Evolutionary conservation across 2,797 vertebrate genomes (phyloP).

Genomic region (Intellagama lesueurii): DNA sequence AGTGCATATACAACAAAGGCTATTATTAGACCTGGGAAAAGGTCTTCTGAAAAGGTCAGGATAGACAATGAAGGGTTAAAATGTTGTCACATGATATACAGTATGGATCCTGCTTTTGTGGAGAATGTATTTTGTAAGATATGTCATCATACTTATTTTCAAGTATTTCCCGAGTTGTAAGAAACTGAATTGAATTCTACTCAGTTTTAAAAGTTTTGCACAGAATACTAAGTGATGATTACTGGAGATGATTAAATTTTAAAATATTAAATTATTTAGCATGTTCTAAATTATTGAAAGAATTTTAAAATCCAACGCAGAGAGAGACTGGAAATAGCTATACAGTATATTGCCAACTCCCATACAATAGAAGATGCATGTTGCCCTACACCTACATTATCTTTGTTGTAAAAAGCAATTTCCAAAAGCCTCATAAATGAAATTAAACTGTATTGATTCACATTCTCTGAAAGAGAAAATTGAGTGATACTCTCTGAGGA

Average conservation of each 20-base stretch:
- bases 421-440: constrained; percentile 70
- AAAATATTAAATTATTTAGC: constrained; percentile 83
- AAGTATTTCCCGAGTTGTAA: constrained; percentile 62
- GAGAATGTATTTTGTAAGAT: constrained; percentile 25
- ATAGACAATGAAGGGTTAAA: constrained; percentile 62
- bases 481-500: constrained; percentile 56
- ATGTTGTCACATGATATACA: constrained; percentile 51
- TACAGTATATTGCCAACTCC: constrained; percentile 44
- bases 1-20: neutral
- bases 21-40: constrained; percentile 63
- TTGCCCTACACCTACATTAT: constrained; percentile 44
- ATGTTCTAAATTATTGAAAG: constrained; percentile 80
- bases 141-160: constrained; percentile 56
- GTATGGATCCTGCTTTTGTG: neutral
- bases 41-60: constrained; percentile 52
- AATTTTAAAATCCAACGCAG: constrained; percentile 75
- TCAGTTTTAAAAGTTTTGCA: constrained; percentile 76
- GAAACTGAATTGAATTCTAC: constrained; percentile 73
- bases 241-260: constrained; percentile 81
- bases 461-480: constrained; percentile 71
- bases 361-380: constrained; percentile 46
- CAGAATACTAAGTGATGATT: constrained; percentile 78
- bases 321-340: constrained; percentile 61
- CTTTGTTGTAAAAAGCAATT: constrained; percentile 51
- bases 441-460: constrained; percentile 69